Conservation (phyloP, 2,888 invertebrate genomes). For the Aquatica leii region DNA sequence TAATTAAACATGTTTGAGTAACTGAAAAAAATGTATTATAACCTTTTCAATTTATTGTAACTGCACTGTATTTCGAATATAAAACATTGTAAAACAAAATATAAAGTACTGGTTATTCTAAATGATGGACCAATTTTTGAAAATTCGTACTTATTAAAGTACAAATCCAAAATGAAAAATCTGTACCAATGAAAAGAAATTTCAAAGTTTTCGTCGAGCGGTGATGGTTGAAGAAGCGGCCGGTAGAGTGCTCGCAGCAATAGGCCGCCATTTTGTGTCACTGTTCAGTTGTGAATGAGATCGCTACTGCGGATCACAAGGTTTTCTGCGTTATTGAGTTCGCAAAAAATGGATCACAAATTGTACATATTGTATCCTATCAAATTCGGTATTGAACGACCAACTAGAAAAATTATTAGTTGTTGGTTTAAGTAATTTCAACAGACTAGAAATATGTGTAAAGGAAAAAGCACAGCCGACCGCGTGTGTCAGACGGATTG, state of each 20-base stretch:
- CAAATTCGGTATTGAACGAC: slow-evolving; percentile 8
- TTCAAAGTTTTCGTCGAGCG: too few species aligned
- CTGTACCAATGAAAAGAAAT: too few species aligned
- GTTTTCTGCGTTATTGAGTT: slow-evolving; percentile 11
- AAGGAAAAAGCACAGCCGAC: slow-evolving; percentile 7
- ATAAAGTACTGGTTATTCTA: too few species aligned
- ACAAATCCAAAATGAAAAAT: too few species aligned
- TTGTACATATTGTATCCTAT: slow-evolving; percentile 1
- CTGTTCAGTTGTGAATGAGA: slow-evolving; percentile 10
- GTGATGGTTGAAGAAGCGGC: slow-evolving; percentile 10
- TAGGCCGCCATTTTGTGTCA: background rate
- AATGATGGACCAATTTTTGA: too few species aligned
- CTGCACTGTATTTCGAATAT: too few species aligned
- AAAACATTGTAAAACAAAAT: too few species aligned
- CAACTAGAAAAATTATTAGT: slow-evolving; percentile 1
- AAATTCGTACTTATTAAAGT: too few species aligned
- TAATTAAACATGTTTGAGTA: too few species aligned
- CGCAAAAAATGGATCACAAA: slow-evolving; percentile 4
- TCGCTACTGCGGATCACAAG: slow-evolving; percentile 4
- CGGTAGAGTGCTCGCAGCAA: background rate
- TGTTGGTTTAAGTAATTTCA: too few species aligned
- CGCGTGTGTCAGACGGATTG: slow-evolving; percentile 4
- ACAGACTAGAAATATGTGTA: background rate
- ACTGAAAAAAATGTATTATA: too few species aligned
- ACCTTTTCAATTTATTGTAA: too few species aligned